Base-by-base conservation (phyloP, 2,888 invertebrate species). In the Nephrotoma guestfalica region DNA sequence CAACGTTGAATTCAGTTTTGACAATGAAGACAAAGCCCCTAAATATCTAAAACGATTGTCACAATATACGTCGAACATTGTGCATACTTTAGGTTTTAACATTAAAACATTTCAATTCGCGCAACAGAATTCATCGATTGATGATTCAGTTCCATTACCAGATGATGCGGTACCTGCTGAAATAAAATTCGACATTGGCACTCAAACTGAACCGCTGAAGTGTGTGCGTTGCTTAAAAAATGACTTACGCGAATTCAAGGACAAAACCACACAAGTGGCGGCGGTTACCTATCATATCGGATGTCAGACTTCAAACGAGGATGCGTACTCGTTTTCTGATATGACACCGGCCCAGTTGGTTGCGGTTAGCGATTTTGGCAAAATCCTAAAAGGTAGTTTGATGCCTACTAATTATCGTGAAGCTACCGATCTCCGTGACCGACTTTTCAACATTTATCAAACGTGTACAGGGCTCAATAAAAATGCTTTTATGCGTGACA, bases 301-400 rank as follows among this genome's bases (percentile, higher is more conserved):
- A 2, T 43, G 41, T 43, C 41, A 41, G 18, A 43, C 85, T 6
- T 18, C 85, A 42, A 85, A 41, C 11, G 41, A 43, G 43, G 41
- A 41, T 30, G 11, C 43, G 18, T 83, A 85, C 40, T 41, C 71
- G 41, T 41, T 87, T 5, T 11, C 57, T 40, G 15, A 57, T 40
- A 86, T 87, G 71, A 86, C 86, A 15, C 86, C 87, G 13, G 87
- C 86, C 41, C 87, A 87, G 86, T 41, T 87, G 41, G 15, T 87
- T n/a, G 86, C 86, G 4, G 18, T 87, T 2, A 85, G 15, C 11
- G 87, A 87, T 86, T 87, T 87, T 86, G 18, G 85, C 11, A 86
- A 86, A 85, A 86, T 87, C 11, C 11, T 85, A 6, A 84, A 41
- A 84, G 18, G 18, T 84, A 13, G 84, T 41, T 84, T 84, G 41